phyloP scores from a whole-genome alignment of 2,797 vertebrate genomes.

The Semaprochilodus insignis region DNA sequence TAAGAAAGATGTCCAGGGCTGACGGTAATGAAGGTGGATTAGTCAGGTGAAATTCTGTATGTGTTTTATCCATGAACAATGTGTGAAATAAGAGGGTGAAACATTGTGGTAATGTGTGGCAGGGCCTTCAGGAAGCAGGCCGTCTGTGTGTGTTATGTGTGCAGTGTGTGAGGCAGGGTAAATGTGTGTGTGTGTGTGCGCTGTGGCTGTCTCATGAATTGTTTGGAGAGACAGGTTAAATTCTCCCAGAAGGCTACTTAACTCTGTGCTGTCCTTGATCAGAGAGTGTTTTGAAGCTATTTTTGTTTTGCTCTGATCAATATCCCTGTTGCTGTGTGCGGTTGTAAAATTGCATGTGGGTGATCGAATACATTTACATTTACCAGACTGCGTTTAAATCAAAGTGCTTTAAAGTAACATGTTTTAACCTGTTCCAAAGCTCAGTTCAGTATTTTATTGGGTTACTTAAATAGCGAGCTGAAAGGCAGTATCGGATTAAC shows the following conservation, averaged over 20 bases:
- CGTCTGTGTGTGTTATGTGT: neutral
- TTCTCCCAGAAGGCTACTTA: slow-evolving; percentile 32
- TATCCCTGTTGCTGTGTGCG: neutral
- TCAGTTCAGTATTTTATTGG: neutral
- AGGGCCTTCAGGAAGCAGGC: slow-evolving; percentile 24
- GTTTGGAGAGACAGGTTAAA: slow-evolving; percentile 55
- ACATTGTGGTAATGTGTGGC: slow-evolving; percentile 20
- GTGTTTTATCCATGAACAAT: neutral
- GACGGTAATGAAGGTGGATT: neutral
- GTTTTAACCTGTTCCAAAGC: neutral
- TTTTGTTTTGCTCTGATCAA: slow-evolving; percentile 20
- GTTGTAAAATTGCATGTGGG: slow-evolving; percentile 21
- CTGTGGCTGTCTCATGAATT: slow-evolving; percentile 19
- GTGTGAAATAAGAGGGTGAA: neutral
- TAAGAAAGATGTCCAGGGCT: neutral
- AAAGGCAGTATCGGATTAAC: neutral
- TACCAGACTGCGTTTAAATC: neutral
- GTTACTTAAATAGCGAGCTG: too few species aligned
- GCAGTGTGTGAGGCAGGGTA: neutral
- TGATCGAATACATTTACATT: neutral
- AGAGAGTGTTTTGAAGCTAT: slow-evolving; percentile 16
- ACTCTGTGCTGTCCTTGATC: slow-evolving; percentile 27
- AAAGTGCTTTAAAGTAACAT: neutral
- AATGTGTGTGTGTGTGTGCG: neutral
- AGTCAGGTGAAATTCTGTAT: neutral